A percentile compares a stretch with the other conserved stretches of the same genome.
These are phyloP conservation scores for Steinernema carpocapsae DNA, from an alignment of 2,888 invertebrate species.

Conservation along the genomic window DNA sequence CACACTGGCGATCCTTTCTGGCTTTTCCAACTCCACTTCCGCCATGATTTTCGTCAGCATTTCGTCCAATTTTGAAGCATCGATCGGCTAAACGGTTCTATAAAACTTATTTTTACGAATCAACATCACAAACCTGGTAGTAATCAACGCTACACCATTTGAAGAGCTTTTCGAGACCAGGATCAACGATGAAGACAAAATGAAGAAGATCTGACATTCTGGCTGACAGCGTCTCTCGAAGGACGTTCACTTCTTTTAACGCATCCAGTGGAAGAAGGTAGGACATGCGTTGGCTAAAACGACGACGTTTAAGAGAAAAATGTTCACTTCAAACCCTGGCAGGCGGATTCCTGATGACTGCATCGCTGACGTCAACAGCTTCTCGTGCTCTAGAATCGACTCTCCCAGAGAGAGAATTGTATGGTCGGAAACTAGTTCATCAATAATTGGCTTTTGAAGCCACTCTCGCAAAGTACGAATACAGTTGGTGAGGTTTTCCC, in stretches of 20 bases:
- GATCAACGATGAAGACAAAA: conserved; percentile 50
- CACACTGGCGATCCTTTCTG: not conserved
- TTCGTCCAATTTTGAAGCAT: not conserved
- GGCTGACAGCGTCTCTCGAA: conserved; percentile 48
- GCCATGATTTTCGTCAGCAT: conserved; percentile 44
- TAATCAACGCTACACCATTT: conserved; percentile 47
- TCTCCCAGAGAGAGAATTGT: conserved; percentile 56
- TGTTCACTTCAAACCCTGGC: conserved; percentile 48
- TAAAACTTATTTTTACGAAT: not conserved
- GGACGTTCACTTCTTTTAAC: conserved; percentile 53
- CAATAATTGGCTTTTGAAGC: conserved; percentile 54
- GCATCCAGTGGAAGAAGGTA: conserved; percentile 57
- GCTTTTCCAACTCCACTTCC: conserved; percentile 41
- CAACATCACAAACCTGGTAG: conserved; percentile 40
- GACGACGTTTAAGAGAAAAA: not conserved
- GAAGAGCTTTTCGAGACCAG: conserved; percentile 42
- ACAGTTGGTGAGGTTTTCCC: conserved; percentile 44
- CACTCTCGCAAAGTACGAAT: conserved; percentile 54
- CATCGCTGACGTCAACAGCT: conserved; percentile 57
- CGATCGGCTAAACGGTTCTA: not conserved
- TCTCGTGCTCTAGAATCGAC: conserved; percentile 58
- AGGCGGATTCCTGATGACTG: conserved; percentile 58
- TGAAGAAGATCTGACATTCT: conserved; percentile 57
- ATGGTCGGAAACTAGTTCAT: conserved; percentile 45
- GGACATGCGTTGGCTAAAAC: conserved; percentile 53